A percentile compares a stretch with the other conserved stretches of the same genome.
phyloP scores from a whole-genome alignment of 2,888 invertebrate genomes.

The Slavum lentiscoides region DNA sequence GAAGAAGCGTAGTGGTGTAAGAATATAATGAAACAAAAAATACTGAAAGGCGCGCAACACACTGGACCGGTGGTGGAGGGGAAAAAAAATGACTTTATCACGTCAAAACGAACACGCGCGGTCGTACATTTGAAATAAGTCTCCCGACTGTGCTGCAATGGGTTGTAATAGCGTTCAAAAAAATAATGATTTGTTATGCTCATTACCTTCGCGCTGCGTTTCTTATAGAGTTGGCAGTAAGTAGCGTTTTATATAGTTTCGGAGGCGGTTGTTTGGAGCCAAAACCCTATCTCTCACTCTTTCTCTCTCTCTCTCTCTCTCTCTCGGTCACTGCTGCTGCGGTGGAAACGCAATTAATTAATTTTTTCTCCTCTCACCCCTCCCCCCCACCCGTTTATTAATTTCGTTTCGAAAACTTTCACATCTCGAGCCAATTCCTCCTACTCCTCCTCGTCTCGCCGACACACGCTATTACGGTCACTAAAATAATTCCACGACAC shows the following conservation, averaged over 20 bases:
- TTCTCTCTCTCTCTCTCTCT: too few relatives aligned
- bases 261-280: slow-evolving; percentile 31
- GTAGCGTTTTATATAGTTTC: slow-evolving; percentile 32
- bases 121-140: not conserved
- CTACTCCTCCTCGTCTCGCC: not conserved
- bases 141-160: not conserved
- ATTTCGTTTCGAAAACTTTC: slow-evolving; percentile 43
- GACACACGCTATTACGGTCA: not conserved
- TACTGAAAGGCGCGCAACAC: too few relatives aligned
- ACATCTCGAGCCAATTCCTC: slow-evolving; percentile 33
- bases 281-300: not conserved
- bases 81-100: too few relatives aligned
- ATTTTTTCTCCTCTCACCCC: not conserved
- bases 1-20: too few relatives aligned
- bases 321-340: not conserved
- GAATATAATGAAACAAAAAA: too few relatives aligned
- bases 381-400: slow-evolving; percentile 10
- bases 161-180: not conserved
- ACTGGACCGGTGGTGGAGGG: too few relatives aligned
- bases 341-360: slow-evolving; percentile 34
- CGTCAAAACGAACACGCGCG: too few relatives aligned
- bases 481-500: slow-evolving; percentile 25
- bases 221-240: slow-evolving; percentile 24
- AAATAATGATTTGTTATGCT: slow-evolving; percentile 42
- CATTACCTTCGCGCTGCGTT: slow-evolving; percentile 15